Evolutionary conservation across 2,797 vertebrate species (phyloP).

Genomic region (Clarias fuscus): DNA sequence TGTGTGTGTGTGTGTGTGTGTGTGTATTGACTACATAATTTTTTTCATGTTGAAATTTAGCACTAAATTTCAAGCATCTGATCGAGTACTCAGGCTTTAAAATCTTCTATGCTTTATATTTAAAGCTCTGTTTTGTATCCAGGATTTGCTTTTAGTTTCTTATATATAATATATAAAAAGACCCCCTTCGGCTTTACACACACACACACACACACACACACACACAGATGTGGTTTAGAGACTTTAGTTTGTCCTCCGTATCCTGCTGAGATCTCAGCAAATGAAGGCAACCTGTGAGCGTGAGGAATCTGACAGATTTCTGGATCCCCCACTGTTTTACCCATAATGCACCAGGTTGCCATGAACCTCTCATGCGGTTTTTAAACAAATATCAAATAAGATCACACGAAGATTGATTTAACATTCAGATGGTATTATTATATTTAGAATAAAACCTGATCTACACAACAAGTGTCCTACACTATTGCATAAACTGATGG

Average conservation of each 20-base stretch:
- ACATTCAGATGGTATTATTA: background rate
- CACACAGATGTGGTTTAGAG: background rate
- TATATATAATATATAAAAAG: background rate
- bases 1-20: no score
- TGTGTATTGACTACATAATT: no score
- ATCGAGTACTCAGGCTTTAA: background rate
- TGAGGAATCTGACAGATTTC: background rate
- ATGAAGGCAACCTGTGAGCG: background rate
- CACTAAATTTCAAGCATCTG: no score
- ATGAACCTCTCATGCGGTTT: background rate
- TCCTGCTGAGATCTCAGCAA: conserved; percentile 13
- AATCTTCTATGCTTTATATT: background rate
- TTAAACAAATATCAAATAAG: background rate
- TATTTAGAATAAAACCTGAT: no score
- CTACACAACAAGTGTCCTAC: no score
- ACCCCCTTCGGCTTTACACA: background rate
- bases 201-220: background rate
- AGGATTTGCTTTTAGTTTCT: background rate
- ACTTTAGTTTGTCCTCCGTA: background rate
- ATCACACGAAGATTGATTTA: background rate
- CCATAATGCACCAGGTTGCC: background rate
- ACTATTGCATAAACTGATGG: background rate
- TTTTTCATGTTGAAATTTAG: no score
- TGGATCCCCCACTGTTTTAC: conserved; percentile 1
- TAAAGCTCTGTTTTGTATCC: background rate